These are phyloP conservation scores for Mus pahari DNA, from an alignment of 2,113 vertebrate genomes.

Conservation along the genomic window DNA sequence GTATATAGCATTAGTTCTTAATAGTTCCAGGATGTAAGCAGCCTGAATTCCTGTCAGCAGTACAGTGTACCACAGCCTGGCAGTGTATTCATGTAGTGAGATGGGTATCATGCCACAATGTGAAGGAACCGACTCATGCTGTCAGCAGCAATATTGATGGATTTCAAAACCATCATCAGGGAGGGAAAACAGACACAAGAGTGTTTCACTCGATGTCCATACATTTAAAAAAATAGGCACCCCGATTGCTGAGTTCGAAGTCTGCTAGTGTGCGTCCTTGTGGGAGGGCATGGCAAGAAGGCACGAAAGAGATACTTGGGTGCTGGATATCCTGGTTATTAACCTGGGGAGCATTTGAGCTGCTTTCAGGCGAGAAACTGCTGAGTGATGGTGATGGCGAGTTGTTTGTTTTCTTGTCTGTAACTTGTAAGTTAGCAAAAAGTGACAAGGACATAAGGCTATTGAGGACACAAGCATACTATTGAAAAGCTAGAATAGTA, in stretches of 20 bases:
- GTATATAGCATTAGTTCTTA: background rate
- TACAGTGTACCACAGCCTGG: background rate
- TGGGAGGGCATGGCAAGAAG: background rate
- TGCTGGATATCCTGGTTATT: background rate
- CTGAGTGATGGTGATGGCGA: background rate
- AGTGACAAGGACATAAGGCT: background rate
- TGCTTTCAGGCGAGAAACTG: background rate
- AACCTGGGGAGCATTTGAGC: background rate
- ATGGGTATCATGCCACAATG: background rate
- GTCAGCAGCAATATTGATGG: background rate
- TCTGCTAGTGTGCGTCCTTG: background rate
- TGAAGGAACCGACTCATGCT: background rate
- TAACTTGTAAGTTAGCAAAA: background rate
- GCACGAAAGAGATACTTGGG: background rate
- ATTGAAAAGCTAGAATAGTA: background rate
- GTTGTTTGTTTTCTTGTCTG: background rate
- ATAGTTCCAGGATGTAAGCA: background rate
- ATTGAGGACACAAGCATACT: background rate
- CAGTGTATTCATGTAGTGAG: background rate
- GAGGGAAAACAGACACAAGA: background rate
- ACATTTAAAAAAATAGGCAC: conserved; percentile 11
- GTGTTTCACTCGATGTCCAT: background rate
- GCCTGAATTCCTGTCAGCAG: background rate
- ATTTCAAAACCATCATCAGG: background rate
- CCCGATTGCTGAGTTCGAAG: background rate